Evolutionary conservation across 2,888 invertebrate species (phyloP), one percentile per base, ranked within the genome.

Genomic region (Fragum sueziense): DNA sequence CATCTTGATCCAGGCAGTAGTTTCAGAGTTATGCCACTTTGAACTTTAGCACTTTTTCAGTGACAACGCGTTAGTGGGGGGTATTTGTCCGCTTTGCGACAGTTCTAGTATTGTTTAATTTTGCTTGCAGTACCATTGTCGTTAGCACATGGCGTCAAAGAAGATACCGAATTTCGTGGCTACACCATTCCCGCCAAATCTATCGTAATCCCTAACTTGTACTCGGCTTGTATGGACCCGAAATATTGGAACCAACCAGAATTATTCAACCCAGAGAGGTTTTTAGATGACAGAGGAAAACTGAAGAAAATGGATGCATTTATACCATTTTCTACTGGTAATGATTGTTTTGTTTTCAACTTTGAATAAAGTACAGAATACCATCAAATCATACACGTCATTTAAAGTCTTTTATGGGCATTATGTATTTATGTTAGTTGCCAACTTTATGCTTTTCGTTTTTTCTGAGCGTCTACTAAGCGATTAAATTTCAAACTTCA

Each of bases 311-410:
- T 41, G 9, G 31, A 57, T 7, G 75, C 75, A 1, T 70, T 70
- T 41, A 75, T 75, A 4, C 75, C 75, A 6, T 75, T 75, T 59
- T 59, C 61, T 47, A 59, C 61, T 59, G 75, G 75, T 70, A 70
- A 20, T n/a, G n/a, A n/a, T n/a, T n/a, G n/a, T n/a, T n/a, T n/a
- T n/a, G n/a, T n/a, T n/a, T n/a, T n/a, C n/a, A n/a, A n/a, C n/a
- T n/a, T n/a, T n/a, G n/a, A n/a, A n/a, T n/a, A n/a, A n/a, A n/a
- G n/a, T n/a, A n/a, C n/a, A n/a, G n/a, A n/a, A n/a, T n/a, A n/a
- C n/a, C n/a, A n/a, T n/a, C n/a, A n/a, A n/a, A n/a, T n/a, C n/a
- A n/a, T n/a, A n/a, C n/a, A n/a, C n/a, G n/a, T n/a, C n/a, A n/a
- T n/a, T n/a, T n/a, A n/a, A n/a, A n/a, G n/a, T n/a, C n/a, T n/a